Conservation (phyloP, 2,888 invertebrate species). For the Epiblema foenella region DNA sequence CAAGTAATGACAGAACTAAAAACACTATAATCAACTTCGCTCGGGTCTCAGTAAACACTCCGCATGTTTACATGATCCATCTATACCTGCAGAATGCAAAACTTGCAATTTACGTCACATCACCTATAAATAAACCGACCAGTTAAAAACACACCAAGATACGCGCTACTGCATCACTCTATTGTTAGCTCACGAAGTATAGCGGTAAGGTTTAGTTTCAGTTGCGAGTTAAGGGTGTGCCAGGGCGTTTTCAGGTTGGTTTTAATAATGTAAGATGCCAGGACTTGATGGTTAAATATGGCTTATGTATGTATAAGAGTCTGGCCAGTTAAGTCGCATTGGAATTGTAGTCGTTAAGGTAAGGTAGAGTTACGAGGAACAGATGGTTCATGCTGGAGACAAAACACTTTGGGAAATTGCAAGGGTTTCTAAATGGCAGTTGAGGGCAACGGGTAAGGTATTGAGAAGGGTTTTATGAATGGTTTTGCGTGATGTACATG, state of each 20-base stretch:
- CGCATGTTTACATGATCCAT: constrained; percentile 37
- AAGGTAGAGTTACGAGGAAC: constrained; percentile 19
- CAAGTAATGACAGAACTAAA: constrained; percentile 11
- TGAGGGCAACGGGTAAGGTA: constrained; percentile 25
- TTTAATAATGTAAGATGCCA: constrained; percentile 31
- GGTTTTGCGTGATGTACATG: constrained; percentile 9
- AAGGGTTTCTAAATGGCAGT: constrained; percentile 18
- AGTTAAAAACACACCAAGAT: constrained; percentile 6
- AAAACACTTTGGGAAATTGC: constrained; percentile 38
- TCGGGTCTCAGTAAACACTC: constrained; percentile 29
- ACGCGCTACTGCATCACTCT: neutral
- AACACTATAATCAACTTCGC: constrained; percentile 15
- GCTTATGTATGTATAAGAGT: neutral
- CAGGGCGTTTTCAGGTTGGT: neutral
- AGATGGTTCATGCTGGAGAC: constrained; percentile 25
- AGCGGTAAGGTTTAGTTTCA: constrained; percentile 5
- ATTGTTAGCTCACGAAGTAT: neutral
- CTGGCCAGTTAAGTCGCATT: neutral
- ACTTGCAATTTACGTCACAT: constrained; percentile 59
- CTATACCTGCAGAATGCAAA: constrained; percentile 41
- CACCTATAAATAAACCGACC: constrained; percentile 57
- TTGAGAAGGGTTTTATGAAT: constrained; percentile 21
- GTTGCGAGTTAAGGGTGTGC: neutral
- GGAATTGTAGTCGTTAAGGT: neutral
- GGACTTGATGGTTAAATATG: neutral